Conservation (phyloP, 2,797 vertebrate genomes). For the Pyrocephalus nanus region DNA sequence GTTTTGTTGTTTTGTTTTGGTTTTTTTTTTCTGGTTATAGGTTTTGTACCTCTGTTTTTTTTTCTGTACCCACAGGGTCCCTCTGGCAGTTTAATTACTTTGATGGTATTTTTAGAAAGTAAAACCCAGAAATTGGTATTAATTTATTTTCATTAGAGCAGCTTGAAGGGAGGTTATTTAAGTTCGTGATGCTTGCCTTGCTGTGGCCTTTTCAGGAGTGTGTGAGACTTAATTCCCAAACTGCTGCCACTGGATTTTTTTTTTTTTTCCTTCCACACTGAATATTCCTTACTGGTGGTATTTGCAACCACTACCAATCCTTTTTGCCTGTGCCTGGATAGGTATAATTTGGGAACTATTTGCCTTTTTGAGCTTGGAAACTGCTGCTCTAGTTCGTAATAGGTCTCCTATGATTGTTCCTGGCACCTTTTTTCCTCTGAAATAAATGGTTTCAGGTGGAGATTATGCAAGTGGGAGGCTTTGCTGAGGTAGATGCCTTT, state of each 20-base stretch:
- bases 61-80: neutral
- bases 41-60: neutral
- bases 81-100: neutral
- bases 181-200: fast-evolving
- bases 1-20: no score
- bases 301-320: neutral
- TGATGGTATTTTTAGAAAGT: neutral
- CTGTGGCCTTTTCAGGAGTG: neutral
- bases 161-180: neutral
- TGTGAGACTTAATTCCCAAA: neutral
- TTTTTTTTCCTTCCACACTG: neutral
- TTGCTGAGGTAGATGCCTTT: neutral
- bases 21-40: no score
- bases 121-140: neutral
- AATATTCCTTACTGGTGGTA: neutral
- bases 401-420: fast-evolving
- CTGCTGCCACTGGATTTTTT: neutral
- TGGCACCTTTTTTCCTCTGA: neutral
- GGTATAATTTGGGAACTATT: fast-evolving
- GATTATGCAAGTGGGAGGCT: neutral
- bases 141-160: neutral
- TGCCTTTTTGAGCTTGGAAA: neutral
- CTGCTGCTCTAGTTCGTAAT: fast-evolving
- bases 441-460: neutral
- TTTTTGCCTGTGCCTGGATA: neutral